These are phyloP conservation scores for Plectrocnemia conspersa DNA, from an alignment of 1,140 invertebrate genomes.

Conservation along the genomic window DNA sequence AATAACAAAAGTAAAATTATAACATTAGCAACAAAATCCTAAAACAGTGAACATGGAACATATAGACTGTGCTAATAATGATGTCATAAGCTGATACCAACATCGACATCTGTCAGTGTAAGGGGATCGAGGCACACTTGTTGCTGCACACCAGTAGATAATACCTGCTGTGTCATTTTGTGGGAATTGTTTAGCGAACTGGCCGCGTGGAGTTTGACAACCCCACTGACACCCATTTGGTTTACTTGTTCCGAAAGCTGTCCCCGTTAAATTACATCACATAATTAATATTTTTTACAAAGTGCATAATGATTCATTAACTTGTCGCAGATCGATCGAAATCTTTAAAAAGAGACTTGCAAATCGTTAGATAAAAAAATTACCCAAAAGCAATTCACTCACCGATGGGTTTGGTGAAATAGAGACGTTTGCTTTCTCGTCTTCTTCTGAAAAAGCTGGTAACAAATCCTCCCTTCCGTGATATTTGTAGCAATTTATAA, in stretches of 20 bases:
- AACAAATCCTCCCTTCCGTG: slow-evolving; percentile 93
- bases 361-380: too few relatives aligned
- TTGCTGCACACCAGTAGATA: slow-evolving; percentile 43
- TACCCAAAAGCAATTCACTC: too few relatives aligned
- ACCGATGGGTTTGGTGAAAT: slow-evolving; percentile 44
- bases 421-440: slow-evolving; percentile 65
- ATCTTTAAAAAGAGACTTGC: too few relatives aligned
- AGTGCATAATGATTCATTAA: too few relatives aligned
- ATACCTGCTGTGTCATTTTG: slow-evolving; percentile 48
- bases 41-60: slow-evolving; percentile 35
- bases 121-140: slow-evolving; percentile 68
- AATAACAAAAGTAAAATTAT: slow-evolving; percentile 27
- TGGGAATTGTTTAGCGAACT: slow-evolving; percentile 49
- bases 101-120: slow-evolving; percentile 62
- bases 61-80: slow-evolving; percentile 14
- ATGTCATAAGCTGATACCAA: slow-evolving; percentile 48
- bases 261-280: slow-evolving; percentile 29
- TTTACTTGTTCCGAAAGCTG: slow-evolving; percentile 29
- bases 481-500: slow-evolving; percentile 98
- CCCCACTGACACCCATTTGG: slow-evolving; percentile 46
- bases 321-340: too few relatives aligned
- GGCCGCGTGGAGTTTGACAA: slow-evolving; percentile 58
- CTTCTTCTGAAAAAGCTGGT: slow-evolving; percentile 89
- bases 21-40: slow-evolving; percentile 6
- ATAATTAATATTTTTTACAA: too few relatives aligned